Conservation (phyloP, 2,113 vertebrate species). For the Megatriorchis doriae region DNA sequence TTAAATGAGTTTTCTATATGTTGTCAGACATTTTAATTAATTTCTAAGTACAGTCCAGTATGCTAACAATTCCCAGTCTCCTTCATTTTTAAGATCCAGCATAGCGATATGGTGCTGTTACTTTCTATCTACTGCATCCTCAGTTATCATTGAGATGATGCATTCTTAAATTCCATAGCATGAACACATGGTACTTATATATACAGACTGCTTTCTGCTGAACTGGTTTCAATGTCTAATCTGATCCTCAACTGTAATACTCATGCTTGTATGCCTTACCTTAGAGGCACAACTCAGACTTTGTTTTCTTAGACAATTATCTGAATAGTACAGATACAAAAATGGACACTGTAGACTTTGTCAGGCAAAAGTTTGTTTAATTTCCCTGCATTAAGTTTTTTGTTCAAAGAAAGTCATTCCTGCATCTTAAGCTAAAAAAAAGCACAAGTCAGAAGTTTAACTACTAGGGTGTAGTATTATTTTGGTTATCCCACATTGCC, state of each 20-base stretch:
- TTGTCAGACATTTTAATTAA: not conserved
- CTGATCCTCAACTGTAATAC: not conserved
- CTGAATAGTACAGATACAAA: not conserved
- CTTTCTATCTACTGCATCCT: not conserved
- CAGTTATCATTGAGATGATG: not conserved
- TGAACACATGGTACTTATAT: rapidly evolving
- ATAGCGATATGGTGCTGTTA: not conserved
- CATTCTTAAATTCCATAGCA: not conserved
- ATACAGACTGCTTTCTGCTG: not conserved
- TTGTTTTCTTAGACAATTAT: not conserved
- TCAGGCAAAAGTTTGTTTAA: not conserved
- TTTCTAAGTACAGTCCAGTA: not conserved
- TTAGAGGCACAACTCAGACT: not conserved
- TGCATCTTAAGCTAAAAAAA: not conserved
- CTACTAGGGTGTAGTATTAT: not conserved
- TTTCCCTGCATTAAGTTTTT: not conserved
- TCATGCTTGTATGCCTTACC: not conserved
- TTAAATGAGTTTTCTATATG: not conserved
- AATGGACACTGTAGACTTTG: not conserved
- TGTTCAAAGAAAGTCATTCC: not conserved
- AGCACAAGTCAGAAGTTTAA: not conserved
- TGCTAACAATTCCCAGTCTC: not conserved
- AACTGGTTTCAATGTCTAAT: not conserved
- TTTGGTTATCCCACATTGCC: not conserved
- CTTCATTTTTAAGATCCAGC: not conserved